These are phyloP conservation scores for Ahaetulla prasina DNA, from an alignment of 2,113 vertebrate species.

Conservation along the genomic window DNA sequence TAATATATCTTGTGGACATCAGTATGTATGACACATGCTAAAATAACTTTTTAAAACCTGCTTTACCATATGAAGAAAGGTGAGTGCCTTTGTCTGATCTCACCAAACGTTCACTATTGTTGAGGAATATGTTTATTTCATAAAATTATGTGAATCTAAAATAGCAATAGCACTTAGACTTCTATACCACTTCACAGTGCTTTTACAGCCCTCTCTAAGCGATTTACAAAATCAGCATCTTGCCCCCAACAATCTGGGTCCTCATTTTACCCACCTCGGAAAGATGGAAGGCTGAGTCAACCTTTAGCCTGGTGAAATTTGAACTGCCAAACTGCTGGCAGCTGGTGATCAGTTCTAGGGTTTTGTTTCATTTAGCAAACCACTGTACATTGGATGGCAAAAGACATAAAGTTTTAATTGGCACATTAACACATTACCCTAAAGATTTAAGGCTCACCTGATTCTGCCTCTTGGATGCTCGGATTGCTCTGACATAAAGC, in stretches of 20 bases:
- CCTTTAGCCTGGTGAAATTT: too few species aligned
- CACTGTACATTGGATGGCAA: background rate
- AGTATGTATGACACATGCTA: background rate
- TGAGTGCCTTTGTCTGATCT: background rate
- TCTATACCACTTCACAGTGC: too few species aligned
- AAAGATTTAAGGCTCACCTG: slow-evolving; percentile 77
- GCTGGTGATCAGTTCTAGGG: background rate
- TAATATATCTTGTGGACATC: background rate
- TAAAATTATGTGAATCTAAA: background rate
- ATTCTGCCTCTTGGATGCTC: slow-evolving; percentile 88
- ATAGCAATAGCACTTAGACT: too few species aligned
- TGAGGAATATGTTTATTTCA: background rate
- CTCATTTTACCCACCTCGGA: too few species aligned
- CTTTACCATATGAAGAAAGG: background rate
- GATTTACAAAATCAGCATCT: too few species aligned
- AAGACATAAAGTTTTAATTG: background rate
- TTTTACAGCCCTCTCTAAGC: too few species aligned
- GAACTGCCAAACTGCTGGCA: too few species aligned
- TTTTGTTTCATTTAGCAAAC: background rate
- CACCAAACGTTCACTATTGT: background rate
- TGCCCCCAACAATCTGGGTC: too few species aligned
- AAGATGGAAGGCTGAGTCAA: too few species aligned
- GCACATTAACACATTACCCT: background rate
- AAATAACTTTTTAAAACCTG: background rate
- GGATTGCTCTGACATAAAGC: slow-evolving; percentile 98